phyloP scores from a whole-genome alignment of 2,113 vertebrate genomes.

The Fregata magnificens region DNA sequence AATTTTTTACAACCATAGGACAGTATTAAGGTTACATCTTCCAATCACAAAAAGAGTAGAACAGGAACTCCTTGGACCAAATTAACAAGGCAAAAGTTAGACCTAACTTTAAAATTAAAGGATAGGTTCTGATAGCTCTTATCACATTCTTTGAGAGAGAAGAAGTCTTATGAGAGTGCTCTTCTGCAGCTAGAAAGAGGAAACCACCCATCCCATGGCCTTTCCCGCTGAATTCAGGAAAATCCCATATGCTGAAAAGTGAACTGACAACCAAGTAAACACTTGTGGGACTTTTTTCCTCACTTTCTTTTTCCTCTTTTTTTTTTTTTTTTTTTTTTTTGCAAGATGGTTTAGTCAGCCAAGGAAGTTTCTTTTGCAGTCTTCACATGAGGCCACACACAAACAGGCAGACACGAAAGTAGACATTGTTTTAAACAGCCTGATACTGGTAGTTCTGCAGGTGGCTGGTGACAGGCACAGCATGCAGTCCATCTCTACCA shows the following conservation, averaged over 20 bases:
- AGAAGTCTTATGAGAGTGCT: rapidly evolving
- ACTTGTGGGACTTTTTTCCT: not conserved
- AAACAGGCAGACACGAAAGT: not conserved
- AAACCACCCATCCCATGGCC: not conserved
- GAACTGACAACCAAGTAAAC: not conserved
- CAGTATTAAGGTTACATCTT: not conserved
- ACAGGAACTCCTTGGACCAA: not conserved
- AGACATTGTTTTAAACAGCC: not conserved
- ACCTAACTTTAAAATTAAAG: not conserved
- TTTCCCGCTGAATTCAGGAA: not conserved
- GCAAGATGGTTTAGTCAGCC: not conserved
- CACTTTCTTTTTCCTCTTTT: not conserved
- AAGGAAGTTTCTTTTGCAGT: not conserved
- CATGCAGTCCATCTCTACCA: too few relatives aligned
- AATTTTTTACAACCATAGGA: not conserved
- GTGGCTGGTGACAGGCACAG: not conserved
- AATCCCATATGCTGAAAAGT: not conserved
- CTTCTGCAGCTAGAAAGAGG: not conserved
- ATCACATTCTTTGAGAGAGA: not conserved
- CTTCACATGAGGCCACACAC: not conserved
- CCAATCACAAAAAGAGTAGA: not conserved
- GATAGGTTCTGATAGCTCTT: not conserved
- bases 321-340: not conserved
- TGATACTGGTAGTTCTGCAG: not conserved
- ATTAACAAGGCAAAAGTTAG: not conserved